Base-by-base conservation (phyloP, 23 tunicate species). In the Styela plicata region DNA sequence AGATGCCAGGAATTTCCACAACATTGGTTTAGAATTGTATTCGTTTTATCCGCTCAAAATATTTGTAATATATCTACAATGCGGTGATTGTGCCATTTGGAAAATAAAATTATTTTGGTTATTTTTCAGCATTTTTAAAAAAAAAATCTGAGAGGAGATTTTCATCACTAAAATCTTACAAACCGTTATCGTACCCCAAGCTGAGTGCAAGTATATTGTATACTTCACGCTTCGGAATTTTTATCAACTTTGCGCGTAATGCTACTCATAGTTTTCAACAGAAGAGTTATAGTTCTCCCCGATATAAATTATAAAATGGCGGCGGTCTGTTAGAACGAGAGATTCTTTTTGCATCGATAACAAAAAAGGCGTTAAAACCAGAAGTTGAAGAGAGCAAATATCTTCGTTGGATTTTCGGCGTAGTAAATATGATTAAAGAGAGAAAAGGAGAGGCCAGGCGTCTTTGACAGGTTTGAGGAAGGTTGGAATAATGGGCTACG, bases 401-500 rank as follows among this genome's bases (percentile, higher is more conserved):
- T 19, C 18, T 64, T 33, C 27, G 28, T 21, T 53, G 63, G n/a
- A 25, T 57, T 22, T 30, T 20, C 64, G 22, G 37, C 36, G 78
- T 73, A 44, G 31, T 26, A 27, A 76, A 76, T 1, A 65, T 53
- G 64, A 76, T 2, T 52, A 44, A 76, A 44, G 66, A 76, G 81
- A 52, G 29, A 27, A 53, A 44, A 30, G 53, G 53, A 52, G 64
- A 33, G 63, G 57, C 57, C 81, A 33, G 25, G 81, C 64, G 64
- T 29, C 81, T 76, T 33, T 44, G 81, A 76, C 52, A 44, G 81
- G 63, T 76, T 27, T 33, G 63, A 44, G 66, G 44, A 17, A 76
- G 28, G 81, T 24, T 67, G 64, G 30, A 76, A 76, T 76, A 76
- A 76, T 76, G 81, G 81, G 81, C 66, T 76, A 44, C 81, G 66